Base-by-base conservation (phyloP, 2,888 invertebrate genomes). In the Cheilosia variabilis region DNA sequence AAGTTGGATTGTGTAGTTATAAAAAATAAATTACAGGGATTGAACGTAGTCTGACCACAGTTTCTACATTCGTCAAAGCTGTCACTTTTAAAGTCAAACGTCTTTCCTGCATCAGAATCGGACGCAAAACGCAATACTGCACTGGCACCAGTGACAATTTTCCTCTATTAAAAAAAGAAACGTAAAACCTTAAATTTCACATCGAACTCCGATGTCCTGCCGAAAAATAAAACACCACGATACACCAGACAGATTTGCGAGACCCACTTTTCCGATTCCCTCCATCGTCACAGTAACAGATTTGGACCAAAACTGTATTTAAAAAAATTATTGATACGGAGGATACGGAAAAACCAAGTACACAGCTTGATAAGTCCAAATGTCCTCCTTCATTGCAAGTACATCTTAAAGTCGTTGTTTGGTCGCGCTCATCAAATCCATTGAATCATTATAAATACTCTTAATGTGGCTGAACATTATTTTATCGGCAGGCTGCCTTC, bases 161-260 rank as follows among this genome's bases (percentile, higher is more conserved):
- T 19, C 37, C 9, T 17, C 10, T 53, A 6, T 24, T 24, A n/a
- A 24, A 37, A 37, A 22, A 15, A 19, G 5, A 13, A 45, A n/a
- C n/a, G n/a, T n/a, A n/a, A n/a, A 47, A 47, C 50, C 10, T 50
- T 58, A 15, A 52, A 60, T 60, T 62, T 15, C 27, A 24, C 27
- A 17, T 27, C 17, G 4, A 10, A 34, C 53, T 53, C 24, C 63
- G 41, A 45, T 52, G 22, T 41, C 41, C 57, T 43, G 34, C 50
- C 22, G 50, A 34, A 19, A n/a, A 15, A n/a, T 37, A 65, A 37
- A 37, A 43, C 43, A 72, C 24, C 72, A 45, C 52, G 72, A 50
- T 5, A 57, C 41, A 50, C 10, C 27, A 22, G 22, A 2, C 5
- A 27, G 6, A 27, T 27, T 27, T 5, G 27, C 6, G 6, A 5